These are phyloP conservation scores for Phrynocephalus vlangalii DNA, from an alignment of 2,797 vertebrate species.

Conservation along the genomic window DNA sequence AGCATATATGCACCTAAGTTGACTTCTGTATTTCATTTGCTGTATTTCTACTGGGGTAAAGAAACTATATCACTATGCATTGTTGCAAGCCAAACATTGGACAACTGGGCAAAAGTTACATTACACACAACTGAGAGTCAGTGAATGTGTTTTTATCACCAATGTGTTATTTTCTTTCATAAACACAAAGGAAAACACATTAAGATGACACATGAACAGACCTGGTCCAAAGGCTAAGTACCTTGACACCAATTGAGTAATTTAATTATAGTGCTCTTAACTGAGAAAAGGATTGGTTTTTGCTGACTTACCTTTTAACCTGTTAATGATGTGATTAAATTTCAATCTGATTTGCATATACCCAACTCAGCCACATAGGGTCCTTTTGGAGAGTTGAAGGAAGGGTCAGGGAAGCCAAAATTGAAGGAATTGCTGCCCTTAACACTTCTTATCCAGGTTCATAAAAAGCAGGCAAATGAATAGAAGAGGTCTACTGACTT, in stretches of 20 bases:
- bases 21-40: not conserved
- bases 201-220: accelerated
- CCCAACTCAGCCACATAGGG: not conserved
- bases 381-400: not conserved
- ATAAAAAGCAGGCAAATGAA: not conserved
- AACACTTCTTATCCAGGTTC: not conserved
- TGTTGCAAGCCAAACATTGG: not conserved
- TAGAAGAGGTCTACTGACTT: not conserved
- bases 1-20: not conserved
- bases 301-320: not conserved
- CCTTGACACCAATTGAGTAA: not conserved
- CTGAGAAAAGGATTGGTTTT: not conserved
- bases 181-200: not conserved
- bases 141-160: not conserved
- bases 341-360: not conserved
- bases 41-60: not conserved
- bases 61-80: not conserved
- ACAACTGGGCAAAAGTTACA: not conserved
- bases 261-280: not conserved
- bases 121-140: not conserved
- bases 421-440: not conserved
- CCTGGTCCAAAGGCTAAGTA: not conserved
- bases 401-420: not conserved
- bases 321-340: not conserved
- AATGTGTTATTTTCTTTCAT: not conserved